Base-by-base conservation (phyloP, 2,113 vertebrate genomes). In the Esox niger region DNA sequence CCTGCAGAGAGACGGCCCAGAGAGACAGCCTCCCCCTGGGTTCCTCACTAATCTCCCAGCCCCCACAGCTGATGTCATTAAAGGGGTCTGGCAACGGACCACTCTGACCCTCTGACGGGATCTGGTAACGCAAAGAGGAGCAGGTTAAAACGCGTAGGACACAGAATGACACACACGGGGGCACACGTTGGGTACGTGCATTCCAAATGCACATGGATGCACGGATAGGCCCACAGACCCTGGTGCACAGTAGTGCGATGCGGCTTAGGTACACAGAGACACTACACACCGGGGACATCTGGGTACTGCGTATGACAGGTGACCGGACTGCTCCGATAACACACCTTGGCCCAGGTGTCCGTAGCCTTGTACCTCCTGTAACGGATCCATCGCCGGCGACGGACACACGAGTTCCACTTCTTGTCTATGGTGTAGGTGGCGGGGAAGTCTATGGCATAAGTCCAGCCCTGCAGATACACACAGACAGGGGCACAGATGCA, bases 371-470 rank as follows among this genome's bases (percentile, higher is more conserved):
- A 99, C 90, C 92, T 93, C 88, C 97, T 91, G 87, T 98, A 95
- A 63, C 97, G 94, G 66, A 97, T 91, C 97, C 95, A 99, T 78
- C 94, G 90, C 63, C 95, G 88, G 38, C 97, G 94, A 71, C 97
- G 91, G 68, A 99, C 97, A 13, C 95, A 99, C 6, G 97, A 99
- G 85, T 98, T 99, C 97, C 97, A 99, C 73, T 90, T 96, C 82
- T 97, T 98, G 82, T 96, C 95, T 87, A 94, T 95, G 0, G 93
- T 95, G 89, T 99, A 99, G 68, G 90, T 90, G 71, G 95, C 95
- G 0, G 97, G 97, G 74, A 99, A 99, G 87, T 99, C 96, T 0
- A 99, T 93, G 82, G 95, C 93, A 0, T 99, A 99, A 0, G 91
- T 96, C 97, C 97, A 99, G 20, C 97, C 97, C 97, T 99, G 82